These are phyloP conservation scores for Ambastaia sidthimunki DNA, from an alignment of 2,797 vertebrate species.

Conservation along the genomic window DNA sequence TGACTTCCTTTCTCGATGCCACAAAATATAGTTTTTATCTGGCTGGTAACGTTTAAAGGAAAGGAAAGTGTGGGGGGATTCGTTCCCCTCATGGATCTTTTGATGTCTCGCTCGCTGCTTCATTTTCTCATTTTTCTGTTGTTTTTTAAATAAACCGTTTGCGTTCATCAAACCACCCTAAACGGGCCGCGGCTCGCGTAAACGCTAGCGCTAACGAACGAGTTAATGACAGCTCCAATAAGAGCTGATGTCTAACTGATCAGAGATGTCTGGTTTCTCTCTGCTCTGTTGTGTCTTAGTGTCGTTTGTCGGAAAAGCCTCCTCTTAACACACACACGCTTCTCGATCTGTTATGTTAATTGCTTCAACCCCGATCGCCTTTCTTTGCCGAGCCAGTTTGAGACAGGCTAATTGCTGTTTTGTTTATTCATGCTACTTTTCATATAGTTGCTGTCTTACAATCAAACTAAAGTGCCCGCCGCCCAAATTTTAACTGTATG, in stretches of 20 bases:
- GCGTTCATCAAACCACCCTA: constrained; percentile 71
- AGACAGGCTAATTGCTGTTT: constrained; percentile 48
- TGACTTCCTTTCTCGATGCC: constrained; percentile 66
- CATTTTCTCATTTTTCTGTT: constrained; percentile 24
- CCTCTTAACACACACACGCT: constrained; percentile 37
- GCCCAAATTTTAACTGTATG: too few relatives aligned
- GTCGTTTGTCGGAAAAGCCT: constrained; percentile 34
- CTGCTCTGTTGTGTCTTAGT: constrained; percentile 51
- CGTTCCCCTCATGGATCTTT: constrained; percentile 67
- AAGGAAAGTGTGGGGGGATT: constrained; percentile 54
- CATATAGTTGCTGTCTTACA: neutral
- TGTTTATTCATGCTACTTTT: neutral
- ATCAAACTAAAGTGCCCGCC: neutral
- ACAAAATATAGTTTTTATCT: constrained; percentile 71
- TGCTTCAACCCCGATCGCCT: constrained; percentile 45
- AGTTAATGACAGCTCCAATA: constrained; percentile 73
- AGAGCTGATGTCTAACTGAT: constrained; percentile 65
- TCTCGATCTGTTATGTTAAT: constrained; percentile 58
- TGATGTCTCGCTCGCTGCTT: constrained; percentile 52
- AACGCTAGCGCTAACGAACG: constrained; percentile 68
- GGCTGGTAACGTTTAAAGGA: constrained; percentile 47
- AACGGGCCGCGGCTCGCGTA: constrained; percentile 61
- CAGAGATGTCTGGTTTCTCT: constrained; percentile 58
- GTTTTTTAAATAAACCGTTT: constrained; percentile 61
- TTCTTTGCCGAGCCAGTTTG: constrained; percentile 33